These are phyloP conservation scores for Melopsittacus undulatus DNA, from an alignment of 2,797 vertebrate species.

Conservation along the genomic window DNA sequence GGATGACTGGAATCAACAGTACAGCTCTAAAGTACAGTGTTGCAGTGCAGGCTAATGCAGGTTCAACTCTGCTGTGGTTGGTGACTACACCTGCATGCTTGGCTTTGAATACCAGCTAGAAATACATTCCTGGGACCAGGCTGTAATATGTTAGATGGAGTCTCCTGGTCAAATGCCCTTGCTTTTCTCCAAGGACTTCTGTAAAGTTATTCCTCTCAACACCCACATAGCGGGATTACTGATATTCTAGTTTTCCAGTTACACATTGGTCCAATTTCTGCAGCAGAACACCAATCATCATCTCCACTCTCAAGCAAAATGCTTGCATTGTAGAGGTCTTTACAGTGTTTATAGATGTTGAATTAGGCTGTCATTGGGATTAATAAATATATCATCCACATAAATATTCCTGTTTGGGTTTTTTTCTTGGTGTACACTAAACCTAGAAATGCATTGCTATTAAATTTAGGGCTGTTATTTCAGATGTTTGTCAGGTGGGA, in stretches of 20 bases:
- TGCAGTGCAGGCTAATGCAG: background rate
- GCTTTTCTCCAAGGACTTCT: background rate
- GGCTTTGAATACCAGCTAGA: background rate
- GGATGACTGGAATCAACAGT: background rate
- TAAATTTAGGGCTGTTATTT: background rate
- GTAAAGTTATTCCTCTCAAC: background rate
- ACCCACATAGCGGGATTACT: background rate
- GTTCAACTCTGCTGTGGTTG: background rate
- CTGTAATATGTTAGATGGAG: fast-evolving
- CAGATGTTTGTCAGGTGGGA: background rate
- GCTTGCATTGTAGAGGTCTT: background rate
- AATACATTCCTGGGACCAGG: background rate
- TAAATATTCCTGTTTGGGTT: background rate
- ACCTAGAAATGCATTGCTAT: background rate
- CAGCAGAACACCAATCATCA: background rate
- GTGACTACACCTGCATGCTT: background rate
- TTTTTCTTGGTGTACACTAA: background rate
- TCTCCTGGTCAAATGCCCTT: background rate
- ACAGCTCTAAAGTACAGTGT: background rate
- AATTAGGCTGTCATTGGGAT: background rate
- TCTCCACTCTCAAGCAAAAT: background rate
- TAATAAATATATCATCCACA: background rate
- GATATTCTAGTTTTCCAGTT: background rate
- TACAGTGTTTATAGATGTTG: background rate
- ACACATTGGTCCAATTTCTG: background rate